Conservation (phyloP, 2,797 vertebrate genomes). For the Lepus oiostolus region DNA sequence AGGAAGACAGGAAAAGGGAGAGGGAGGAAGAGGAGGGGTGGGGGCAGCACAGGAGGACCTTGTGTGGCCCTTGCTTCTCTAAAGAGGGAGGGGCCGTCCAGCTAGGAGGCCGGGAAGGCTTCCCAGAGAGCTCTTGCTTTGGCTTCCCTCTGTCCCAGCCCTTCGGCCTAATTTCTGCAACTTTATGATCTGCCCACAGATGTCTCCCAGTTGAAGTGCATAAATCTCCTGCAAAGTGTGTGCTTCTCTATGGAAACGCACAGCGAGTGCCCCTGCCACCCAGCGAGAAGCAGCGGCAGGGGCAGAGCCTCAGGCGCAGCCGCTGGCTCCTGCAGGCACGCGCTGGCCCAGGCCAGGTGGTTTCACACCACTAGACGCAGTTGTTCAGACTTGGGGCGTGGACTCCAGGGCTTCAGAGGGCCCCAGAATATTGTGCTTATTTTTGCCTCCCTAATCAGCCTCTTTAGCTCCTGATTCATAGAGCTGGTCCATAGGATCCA, state of each 20-base stretch:
- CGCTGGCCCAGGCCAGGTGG: neutral
- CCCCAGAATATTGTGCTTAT: neutral
- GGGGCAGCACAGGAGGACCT: neutral
- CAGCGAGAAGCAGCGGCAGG: neutral
- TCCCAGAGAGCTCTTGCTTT: neutral
- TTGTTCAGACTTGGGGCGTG: neutral
- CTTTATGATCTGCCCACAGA: constrained; percentile 19
- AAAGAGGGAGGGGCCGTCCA: neutral
- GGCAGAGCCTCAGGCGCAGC: neutral
- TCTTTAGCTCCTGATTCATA: constrained; percentile 10
- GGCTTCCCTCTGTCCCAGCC: neutral
- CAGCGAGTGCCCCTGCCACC: neutral
- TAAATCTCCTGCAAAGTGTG: constrained; percentile 27
- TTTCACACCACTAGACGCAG: neutral
- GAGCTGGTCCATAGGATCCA: neutral
- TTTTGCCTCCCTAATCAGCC: constrained; percentile 21
- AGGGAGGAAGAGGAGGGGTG: neutral
- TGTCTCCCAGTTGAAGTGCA: constrained; percentile 37
- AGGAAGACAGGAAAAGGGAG: too few species aligned
- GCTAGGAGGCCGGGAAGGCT: neutral
- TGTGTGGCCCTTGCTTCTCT: neutral
- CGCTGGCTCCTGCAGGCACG: neutral
- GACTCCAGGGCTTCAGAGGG: neutral
- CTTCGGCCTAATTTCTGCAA: neutral
- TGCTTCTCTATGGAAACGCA: constrained; percentile 39